Evolutionary conservation across 2,888 invertebrate species (phyloP), one percentile per base, ranked within the genome.

Genomic region (Fragum fragum): DNA sequence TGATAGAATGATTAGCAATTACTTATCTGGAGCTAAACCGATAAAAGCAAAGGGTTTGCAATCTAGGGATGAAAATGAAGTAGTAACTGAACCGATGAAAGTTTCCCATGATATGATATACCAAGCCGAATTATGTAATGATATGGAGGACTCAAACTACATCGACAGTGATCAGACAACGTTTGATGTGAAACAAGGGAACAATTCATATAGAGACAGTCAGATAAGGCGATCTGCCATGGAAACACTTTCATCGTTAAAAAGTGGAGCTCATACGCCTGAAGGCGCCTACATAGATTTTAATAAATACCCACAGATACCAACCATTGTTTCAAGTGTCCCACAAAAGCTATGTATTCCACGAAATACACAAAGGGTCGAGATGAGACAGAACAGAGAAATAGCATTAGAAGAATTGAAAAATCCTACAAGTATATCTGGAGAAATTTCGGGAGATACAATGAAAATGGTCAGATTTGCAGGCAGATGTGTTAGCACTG

Each of bases 261-360:
- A 0, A 28, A 18, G 18, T 57, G 26, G 7, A 23, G 9, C 28
- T 6, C 26, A 57, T 7, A 57, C 57, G 1, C 26, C 1, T 16
- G 63, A 63, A 6, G n/a, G 63, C 9, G 63, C 32, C 11, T 63
- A 63, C 28, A 63, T 63, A n/a, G 63, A 63, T 21, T 63, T 63
- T n/a, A 63, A 63, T 21, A 32, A 36, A 11, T 63, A 63, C 32
- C 63, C 63, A n/a, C 63, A 63, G 28, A 63, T n/a, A 57, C 14
- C 47, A 3, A 3, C 47, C 14, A n/a, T 2, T 47, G n/a, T 3
- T n/a, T 57, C 23, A 3, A 11, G 18, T 21, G 57, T 1, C 21
- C 21, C 1, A 57, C 3, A 57, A n/a, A 14, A n/a, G 18, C 47
- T 3, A 18, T 47, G 47, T 47, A 14, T n/a, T 3, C 14, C 7